Evolutionary conservation across 2,888 invertebrate species (phyloP), one percentile per base, ranked within the genome.

Genomic region (Vesta saturnalis): DNA sequence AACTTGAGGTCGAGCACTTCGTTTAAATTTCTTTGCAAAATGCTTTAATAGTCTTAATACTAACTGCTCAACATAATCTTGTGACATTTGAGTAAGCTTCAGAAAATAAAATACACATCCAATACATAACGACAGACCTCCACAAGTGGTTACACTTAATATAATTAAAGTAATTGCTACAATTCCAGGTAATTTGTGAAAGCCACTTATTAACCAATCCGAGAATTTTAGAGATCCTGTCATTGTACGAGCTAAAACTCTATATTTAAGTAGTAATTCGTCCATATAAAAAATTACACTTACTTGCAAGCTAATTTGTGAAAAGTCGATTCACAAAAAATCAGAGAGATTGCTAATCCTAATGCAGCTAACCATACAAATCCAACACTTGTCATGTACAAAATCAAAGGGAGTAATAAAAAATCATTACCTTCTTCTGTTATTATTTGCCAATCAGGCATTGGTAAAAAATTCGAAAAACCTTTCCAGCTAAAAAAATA

Each of bases 71-170:
- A 93, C 83, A 78, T 90, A 91, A 77, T 92, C 91, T 83, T 93
- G 92, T 56, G 91, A 92, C 88, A 91, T 89, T 84, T 89, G 90
- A 3, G 91, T 91, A 12, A 94, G 81, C 89, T 91, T 87, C 69
- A 92, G 85, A 47, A 91, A 90, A 80, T 92, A 93, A 79, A 92
- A 90, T 0, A 89, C 84, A 2, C 89, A 86, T 0, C 91, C 92
- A 6, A 89, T 84, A 5, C 87, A 84, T 59, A 95, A 84, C 0
- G 92, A 89, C 4, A 94, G 85, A 1, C 92, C 92, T 2, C 94
- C 94, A 78, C 94, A 94, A 0, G 93, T 90, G 12, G 89, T 83
- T 12, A 89, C 85, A 15, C 89, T 88, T 3, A 92, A 84, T 39
- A 89, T 87, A 18, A 93, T 81, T 0, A 94, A 83, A 1, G 89